Conservation (phyloP, 2,888 invertebrate species). For the Petrophora chlorosata region DNA sequence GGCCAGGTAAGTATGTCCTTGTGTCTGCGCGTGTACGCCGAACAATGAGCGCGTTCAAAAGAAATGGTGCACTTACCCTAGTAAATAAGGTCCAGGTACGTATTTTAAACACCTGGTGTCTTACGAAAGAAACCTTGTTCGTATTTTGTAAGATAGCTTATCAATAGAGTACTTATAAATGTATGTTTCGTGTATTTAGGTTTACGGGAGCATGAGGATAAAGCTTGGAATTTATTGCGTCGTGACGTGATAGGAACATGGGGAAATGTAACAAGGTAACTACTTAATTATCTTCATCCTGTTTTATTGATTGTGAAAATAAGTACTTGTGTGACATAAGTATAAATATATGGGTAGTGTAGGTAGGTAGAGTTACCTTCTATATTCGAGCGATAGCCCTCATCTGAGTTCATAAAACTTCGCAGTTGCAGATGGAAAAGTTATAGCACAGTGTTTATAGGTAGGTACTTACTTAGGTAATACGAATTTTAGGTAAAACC, state of each 20-base stretch:
- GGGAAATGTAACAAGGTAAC: too few relatives aligned
- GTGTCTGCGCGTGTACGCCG: not conserved
- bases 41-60: conserved; percentile 2
- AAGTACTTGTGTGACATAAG: too few relatives aligned
- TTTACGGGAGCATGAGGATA: conserved; percentile 21
- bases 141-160: conserved; percentile 29
- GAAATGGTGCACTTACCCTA: not conserved
- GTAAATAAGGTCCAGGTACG: not conserved
- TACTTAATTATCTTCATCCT: too few relatives aligned
- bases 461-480: too few relatives aligned
- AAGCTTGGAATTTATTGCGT: conserved; percentile 3
- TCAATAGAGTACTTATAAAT: conserved; percentile 16
- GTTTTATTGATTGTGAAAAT: too few relatives aligned
- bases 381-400: too few relatives aligned
- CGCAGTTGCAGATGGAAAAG: too few relatives aligned
- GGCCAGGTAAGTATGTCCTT: not conserved
- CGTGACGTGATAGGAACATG: not conserved
- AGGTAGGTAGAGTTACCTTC: too few relatives aligned
- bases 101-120: conserved; percentile 25
- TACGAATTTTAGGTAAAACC: too few relatives aligned
- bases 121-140: conserved; percentile 27
- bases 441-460: too few relatives aligned
- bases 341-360: too few relatives aligned
- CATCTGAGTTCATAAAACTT: too few relatives aligned
- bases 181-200: conserved; percentile 29